phyloP scores from a whole-genome alignment of 2,113 vertebrate species.

The Gopherus evgoodei region DNA sequence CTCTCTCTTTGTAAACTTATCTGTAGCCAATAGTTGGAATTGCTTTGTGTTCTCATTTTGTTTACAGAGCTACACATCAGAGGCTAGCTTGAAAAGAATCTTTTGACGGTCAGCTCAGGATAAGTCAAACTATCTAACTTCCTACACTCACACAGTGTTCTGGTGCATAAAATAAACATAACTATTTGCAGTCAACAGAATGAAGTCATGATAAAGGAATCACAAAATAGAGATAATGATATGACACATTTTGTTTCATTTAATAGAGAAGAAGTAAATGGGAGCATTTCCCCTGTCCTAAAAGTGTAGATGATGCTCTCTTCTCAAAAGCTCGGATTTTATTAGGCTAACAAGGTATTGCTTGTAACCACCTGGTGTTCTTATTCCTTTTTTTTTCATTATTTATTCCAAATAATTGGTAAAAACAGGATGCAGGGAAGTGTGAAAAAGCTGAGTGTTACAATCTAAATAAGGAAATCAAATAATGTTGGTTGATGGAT shows the following conservation, averaged over 20 bases:
- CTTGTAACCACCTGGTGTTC: not conserved
- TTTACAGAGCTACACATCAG: not conserved
- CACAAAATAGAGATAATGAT: no score
- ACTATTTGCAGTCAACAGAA: not conserved
- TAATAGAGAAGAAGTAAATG: no score
- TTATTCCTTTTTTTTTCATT: no score
- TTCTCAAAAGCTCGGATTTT: rapidly evolving
- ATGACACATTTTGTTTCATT: no score
- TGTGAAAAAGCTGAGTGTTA: rapidly evolving
- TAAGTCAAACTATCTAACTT: not conserved
- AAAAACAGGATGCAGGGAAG: not conserved
- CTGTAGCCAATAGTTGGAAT: not conserved
- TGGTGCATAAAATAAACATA: not conserved
- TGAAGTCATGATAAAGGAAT: no score
- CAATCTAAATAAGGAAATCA: rapidly evolving
- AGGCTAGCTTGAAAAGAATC: not conserved
- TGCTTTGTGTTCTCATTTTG: not conserved
- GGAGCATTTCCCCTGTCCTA: not conserved
- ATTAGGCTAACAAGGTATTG: rapidly evolving
- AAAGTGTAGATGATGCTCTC: rapidly evolving
- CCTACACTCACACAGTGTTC: not conserved
- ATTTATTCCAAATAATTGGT: rapidly evolving
- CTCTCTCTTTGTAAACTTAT: not conserved
- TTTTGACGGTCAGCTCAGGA: not conserved
- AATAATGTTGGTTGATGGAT: not conserved